phyloP scores from a whole-genome alignment of 1,140 invertebrate genomes.

The Drosophila lowei region DNA sequence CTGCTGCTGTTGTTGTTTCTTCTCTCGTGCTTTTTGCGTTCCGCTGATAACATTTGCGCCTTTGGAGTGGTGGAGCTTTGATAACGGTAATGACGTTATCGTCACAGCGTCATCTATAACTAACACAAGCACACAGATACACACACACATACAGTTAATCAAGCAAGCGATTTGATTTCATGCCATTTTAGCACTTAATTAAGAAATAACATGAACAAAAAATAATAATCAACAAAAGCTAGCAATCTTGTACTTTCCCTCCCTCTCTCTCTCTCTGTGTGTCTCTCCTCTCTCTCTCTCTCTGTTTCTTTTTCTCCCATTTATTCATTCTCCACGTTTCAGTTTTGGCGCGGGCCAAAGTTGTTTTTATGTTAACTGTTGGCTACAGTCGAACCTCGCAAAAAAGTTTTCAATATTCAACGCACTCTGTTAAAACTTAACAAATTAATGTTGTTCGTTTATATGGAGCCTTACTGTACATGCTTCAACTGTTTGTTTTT shows the following conservation, averaged over 20 bases:
- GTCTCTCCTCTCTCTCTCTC: too few relatives aligned
- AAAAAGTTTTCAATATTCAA: slow-evolving; percentile 6
- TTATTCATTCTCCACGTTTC: slow-evolving; percentile 10
- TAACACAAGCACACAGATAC: slow-evolving; percentile 8
- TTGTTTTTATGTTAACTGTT: background rate
- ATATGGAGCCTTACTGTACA: slow-evolving; percentile 31
- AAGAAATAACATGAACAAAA: slow-evolving; percentile 59
- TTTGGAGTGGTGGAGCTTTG: slow-evolving; percentile 50
- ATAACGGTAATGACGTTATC: slow-evolving; percentile 71
- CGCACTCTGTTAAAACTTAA: background rate
- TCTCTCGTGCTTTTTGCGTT: slow-evolving; percentile 22
- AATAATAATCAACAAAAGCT: slow-evolving; percentile 42
- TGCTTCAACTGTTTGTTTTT: slow-evolving; percentile 7
- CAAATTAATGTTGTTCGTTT: slow-evolving; percentile 27
- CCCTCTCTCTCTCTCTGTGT: slow-evolving; percentile 6
- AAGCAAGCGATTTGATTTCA: slow-evolving; percentile 61
- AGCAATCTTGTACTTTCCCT: slow-evolving; percentile 4
- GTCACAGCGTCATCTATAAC: slow-evolving; percentile 59
- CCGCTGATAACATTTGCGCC: slow-evolving; percentile 76
- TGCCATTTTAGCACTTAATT: slow-evolving; percentile 74
- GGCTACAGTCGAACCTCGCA: slow-evolving; percentile 27
- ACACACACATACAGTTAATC: slow-evolving; percentile 15
- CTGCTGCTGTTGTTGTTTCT: slow-evolving; percentile 39
- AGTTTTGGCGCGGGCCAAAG: slow-evolving; percentile 3
- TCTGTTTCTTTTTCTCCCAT: slow-evolving; percentile 1